Evolutionary conservation across 2,888 invertebrate species (phyloP), one percentile per base, ranked within the genome.

Genomic region (Desoria tigrina): DNA sequence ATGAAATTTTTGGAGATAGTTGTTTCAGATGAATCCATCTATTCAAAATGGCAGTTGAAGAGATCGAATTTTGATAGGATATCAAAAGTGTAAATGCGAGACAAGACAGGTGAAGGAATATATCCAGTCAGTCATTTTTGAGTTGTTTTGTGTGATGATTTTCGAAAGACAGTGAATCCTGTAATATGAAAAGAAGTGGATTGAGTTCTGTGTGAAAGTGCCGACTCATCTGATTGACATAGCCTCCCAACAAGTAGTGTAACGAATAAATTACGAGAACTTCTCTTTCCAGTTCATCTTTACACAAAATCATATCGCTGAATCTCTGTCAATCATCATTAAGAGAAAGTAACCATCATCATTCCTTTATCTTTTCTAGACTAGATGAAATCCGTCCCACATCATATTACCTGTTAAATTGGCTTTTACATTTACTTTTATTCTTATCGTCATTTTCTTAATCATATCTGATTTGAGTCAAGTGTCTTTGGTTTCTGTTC

Each of bases 211-310:
- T 66, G 68, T 71, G 69, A 74, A 74, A 73, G 69, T 75, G 75
- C 73, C 75, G 70, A 75, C 73, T 75, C 75, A 75, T 73, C 73
- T 75, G 74, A 74, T 73, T 71, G 73, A 74, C 74, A 73, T 63
- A 67, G 65, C 74, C 73, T 73, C 74, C 73, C 73, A 75, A 72
- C 72, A 71, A 73, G 75, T 71, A 75, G 73, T 73, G 66, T 74
- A 72, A 72, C 74, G 72, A 74, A 70, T 72, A 74, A 74, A 72
- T 74, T 74, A 69, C 61, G 57, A 61, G 53, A 70, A 65, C 63
- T 59, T 70, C 66, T 63, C 63, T 61, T 32, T 55, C 55, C 55
- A 55, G 55, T 28, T 32, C 32, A 3, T 45, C 6, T 45, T 28
- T 32, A 60, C 56, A 50, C 58, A 66, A 57, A 62, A 66, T 66